Evolutionary conservation across 2,113 vertebrate species (phyloP), one percentile per base, ranked within the genome.

Genomic region (Rhegmatorhina hoffmannsi): DNA sequence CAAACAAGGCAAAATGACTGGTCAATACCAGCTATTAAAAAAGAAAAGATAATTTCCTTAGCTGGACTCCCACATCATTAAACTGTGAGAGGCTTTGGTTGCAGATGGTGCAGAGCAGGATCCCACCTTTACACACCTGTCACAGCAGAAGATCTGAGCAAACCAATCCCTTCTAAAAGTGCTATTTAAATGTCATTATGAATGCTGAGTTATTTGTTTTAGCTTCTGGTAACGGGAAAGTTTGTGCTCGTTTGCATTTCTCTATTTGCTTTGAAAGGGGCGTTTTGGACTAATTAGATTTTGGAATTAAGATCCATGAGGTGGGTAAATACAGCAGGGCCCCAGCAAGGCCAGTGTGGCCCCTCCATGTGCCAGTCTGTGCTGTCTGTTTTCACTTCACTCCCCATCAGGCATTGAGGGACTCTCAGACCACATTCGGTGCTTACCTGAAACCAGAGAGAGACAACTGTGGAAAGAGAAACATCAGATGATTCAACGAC

Each of bases 1-100:
- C 90, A 97, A 94, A 93, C 64, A 92, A 13, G 89, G 92, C 56
- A 52, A 93, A 95, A 94, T 89, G n/a, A 64, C 76, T 64, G 17
- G 53, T 97, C 93, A 82, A 96, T 92, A 92, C 47, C 6, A 34
- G 46, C 36, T 90, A 89, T 47, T 93, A 77, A 78, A 69, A 73
- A 33, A 40, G 38, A 55, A 12, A 20, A 56, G 20, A 10, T 11
- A 29, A 17, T 8, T 70, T 59, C 38, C 46, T 66, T 36, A 68
- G n/a, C 44, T 90, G 64, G 40, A 28, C 53, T 86, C 44, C 13
- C 9, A 29, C 25, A 29, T 64, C 44, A 53, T 87, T 92, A 84
- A 93, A 92, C n/a, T 90, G 47, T 0, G 13, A 67, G 33, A 33
- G 77, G 29, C 15, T 81, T 90, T 75, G n/a, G n/a, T 20, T 69